Conservation (phyloP, 2,797 vertebrate species). For the Rhinatrema bivittatum region DNA sequence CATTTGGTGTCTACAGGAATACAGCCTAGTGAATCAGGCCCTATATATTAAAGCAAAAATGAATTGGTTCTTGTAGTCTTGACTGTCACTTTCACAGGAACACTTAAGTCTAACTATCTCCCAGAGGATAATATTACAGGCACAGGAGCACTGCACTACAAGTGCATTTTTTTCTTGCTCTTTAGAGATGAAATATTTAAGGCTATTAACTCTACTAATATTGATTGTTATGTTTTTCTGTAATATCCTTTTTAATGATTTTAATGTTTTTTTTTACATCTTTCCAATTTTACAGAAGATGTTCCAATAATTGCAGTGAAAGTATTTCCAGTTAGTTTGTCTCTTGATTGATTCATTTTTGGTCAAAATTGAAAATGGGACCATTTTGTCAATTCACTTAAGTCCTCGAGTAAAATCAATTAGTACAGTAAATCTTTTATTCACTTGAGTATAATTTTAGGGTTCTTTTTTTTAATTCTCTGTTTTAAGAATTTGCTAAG, state of each 20-base stretch:
- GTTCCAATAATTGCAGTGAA: slow-evolving; percentile 4
- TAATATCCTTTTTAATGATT: too few species aligned
- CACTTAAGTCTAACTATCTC: slow-evolving; percentile 3
- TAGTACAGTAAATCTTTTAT: too few species aligned
- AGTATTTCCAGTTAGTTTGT: background rate
- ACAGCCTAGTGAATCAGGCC: too few species aligned
- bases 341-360: background rate
- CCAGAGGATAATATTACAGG: background rate
- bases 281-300: slow-evolving; percentile 1
- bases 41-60: too few species aligned
- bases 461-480: too few species aligned
- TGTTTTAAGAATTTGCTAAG: too few species aligned
- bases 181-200: background rate
- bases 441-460: too few species aligned
- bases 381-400: too few species aligned
- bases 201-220: background rate
- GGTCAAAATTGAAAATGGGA: too few species aligned
- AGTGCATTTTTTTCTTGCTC: background rate
- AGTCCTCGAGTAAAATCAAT: too few species aligned
- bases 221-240: background rate
- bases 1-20: too few species aligned
- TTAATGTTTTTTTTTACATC: background rate
- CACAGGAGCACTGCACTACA: too few species aligned
- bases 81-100: slow-evolving; percentile 7
- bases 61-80: background rate